phyloP scores from a whole-genome alignment of 2,888 invertebrate species.

The Calliopum simillimum region DNA sequence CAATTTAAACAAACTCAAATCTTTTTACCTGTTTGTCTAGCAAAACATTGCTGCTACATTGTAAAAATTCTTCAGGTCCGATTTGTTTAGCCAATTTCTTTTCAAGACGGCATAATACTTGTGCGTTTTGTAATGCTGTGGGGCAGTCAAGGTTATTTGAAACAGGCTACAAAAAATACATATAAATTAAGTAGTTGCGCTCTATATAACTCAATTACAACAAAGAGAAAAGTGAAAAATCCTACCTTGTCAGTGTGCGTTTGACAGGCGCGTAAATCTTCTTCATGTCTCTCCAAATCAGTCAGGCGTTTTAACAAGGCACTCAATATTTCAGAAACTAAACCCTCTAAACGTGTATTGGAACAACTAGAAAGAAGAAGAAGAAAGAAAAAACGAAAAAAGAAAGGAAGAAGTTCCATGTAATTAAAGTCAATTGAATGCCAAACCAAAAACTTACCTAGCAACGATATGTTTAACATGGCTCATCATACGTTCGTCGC shows the following conservation, averaged over 20 bases:
- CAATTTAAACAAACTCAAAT: no score
- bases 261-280: constrained; percentile 67
- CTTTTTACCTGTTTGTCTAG: constrained; percentile 63
- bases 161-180: constrained; percentile 38
- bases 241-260: constrained; percentile 59
- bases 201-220: background rate
- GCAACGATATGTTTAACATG: constrained; percentile 69
- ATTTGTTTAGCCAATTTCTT: constrained; percentile 67
- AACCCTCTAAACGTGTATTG: constrained; percentile 65
- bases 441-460: constrained; percentile 54
- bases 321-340: constrained; percentile 68
- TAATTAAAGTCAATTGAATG: background rate
- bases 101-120: constrained; percentile 66
- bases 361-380: constrained; percentile 59
- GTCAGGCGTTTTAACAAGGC: constrained; percentile 69
- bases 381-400: constrained; percentile 1
- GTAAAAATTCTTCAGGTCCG: constrained; percentile 67
- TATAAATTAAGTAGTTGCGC: background rate
- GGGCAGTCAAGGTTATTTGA: constrained; percentile 58
- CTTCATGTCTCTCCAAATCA: constrained; percentile 67
- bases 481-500: constrained; percentile 68
- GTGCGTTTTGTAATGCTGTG: constrained; percentile 66
- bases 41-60: constrained; percentile 66
- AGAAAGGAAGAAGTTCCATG: no score
- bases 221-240: no score